Evolutionary conservation across 2,113 vertebrate species (phyloP), one percentile per base, ranked within the genome.

Genomic region (Xiphias gladius): DNA sequence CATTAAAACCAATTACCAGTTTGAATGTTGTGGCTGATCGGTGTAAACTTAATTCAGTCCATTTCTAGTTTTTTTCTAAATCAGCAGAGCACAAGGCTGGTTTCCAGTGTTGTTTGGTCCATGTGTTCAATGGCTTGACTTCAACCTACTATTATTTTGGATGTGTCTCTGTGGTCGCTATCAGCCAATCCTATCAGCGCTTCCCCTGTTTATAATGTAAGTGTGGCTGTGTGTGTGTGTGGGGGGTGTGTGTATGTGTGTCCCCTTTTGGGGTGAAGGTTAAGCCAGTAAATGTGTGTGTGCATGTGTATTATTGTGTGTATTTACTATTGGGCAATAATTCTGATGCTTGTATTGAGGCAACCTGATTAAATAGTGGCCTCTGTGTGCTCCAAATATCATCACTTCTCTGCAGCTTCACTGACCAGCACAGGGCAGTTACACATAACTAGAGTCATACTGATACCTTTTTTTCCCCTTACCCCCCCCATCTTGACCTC

Each of bases 311-410:
- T 72, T 43, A 61, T 22, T 57, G 32, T n/a, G 43, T 72, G 54
- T 81, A 68, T 85, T 81, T 54, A 76, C 72, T 68, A 41, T 63
- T 48, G 43, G 43, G 55, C 73, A 77, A 68, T 77, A 55, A 73
- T 20, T 52, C 43, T n/a, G 41, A 72, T 76, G 78, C 24, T 76
- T 73, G 68, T 73, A 76, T 76, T 72, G 16, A 76, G 24, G 61
- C 66, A 85, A 37, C 66, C 73, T 80, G 77, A 85, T 85, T 85
- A 85, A 85, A 76, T 66, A 80, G 12, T 61, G 14, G 26, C 24
- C 1, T 62, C 13, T 20, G 73, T 30, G 30, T 28, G 32, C n/a
- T 58, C 17, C 54, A 65, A 72, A 76, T 59, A 7, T 24, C 41
- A 71, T 71, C 2, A 66, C 71, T n/a, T 50, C 22, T 74, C 58